A percentile compares a stretch with the other conserved stretches of the same genome.
These are phyloP conservation scores for Promerops cafer DNA, from an alignment of 2,113 vertebrate genomes.

Conservation along the genomic window DNA sequence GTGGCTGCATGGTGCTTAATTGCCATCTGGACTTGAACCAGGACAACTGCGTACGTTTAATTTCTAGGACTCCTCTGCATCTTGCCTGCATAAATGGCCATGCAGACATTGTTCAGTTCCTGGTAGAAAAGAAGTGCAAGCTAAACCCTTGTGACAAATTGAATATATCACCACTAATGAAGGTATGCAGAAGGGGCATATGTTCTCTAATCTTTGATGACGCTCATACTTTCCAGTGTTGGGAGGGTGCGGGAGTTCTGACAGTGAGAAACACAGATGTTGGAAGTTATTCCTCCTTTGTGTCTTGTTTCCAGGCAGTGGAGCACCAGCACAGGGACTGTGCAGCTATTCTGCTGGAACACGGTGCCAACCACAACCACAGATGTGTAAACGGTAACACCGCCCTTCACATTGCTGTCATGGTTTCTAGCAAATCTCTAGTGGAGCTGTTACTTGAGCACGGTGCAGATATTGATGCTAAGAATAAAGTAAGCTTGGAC, in stretches of 20 bases:
- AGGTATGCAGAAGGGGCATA: slow-evolving; percentile 67
- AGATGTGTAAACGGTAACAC: slow-evolving; percentile 72
- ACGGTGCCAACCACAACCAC: slow-evolving; percentile 52
- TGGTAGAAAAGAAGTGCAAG: slow-evolving; percentile 78
- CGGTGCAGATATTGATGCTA: slow-evolving; percentile 69
- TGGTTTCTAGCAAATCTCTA: slow-evolving; percentile 59
- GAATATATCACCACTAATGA: slow-evolving; percentile 80
- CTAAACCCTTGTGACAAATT: slow-evolving; percentile 79
- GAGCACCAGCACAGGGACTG: slow-evolving; percentile 79
- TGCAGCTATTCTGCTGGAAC: slow-evolving; percentile 74
- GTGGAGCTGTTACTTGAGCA: slow-evolving; percentile 73
- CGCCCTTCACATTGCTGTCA: slow-evolving; percentile 79
- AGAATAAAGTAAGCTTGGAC: slow-evolving; percentile 74
- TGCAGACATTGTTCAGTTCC: slow-evolving; percentile 75
- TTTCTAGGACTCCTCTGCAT: slow-evolving; percentile 83
- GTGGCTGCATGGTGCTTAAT: background rate
- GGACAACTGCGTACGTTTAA: background rate
- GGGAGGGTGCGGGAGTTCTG: background rate
- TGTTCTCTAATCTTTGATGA: background rate
- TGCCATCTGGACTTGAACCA: background rate
- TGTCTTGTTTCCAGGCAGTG: slow-evolving; percentile 72
- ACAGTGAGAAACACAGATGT: background rate
- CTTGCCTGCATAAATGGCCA: slow-evolving; percentile 82
- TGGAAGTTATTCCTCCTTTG: background rate
- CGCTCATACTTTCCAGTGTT: rapidly evolving